Evolutionary conservation across 1,140 invertebrate genomes (phyloP), one percentile per base, ranked within the genome.

Genomic region (Archivesica marissinica): DNA sequence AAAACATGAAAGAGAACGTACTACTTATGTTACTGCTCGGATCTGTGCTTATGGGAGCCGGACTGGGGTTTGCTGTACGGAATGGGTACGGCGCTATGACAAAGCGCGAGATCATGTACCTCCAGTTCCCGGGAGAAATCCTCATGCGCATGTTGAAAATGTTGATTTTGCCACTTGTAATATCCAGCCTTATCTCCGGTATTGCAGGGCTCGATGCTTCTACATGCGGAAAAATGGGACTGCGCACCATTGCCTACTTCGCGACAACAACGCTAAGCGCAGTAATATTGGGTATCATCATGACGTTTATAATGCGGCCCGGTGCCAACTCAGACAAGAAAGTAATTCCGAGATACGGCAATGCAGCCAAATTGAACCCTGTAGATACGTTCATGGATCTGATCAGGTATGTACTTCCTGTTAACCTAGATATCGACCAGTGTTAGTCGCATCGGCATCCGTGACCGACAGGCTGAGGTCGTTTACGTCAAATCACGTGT

Each of bases 191-290:
- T 9, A 93, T 94, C 70, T 87, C 91, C 0, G 93, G 93, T 7
- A 91, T 92, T 30, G 93, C 93, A 2, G 91, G 90, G 13, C 89
- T 93, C 28, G 93, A 94, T 78, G 91, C 91, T n/a, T 92, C 91
- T 76, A 91, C 93, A 11, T 92, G 91, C 72, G 93, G 93, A 4
- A 90, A 89, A 86, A 93, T 94, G 89, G 93, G 93, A 20, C 86
- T 92, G 0, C 74, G 97, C 72, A 97, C 98, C 13, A 96, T 99
- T 77, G 95, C 96, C 28, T 99, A 98, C 94, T 99, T 99, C 93
- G 96, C 97, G 91, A 96, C 96, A 11, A 99, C 98, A 13, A 99
- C 98, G 0, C 93, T 98, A 23, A 52, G 92, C 47, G 90, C 90
- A 2, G 93, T 93, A 13, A 87, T 92, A 39, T 81, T 93, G 13